Conservation (phyloP, 2,888 invertebrate species). For the Euplexia lucipara region DNA sequence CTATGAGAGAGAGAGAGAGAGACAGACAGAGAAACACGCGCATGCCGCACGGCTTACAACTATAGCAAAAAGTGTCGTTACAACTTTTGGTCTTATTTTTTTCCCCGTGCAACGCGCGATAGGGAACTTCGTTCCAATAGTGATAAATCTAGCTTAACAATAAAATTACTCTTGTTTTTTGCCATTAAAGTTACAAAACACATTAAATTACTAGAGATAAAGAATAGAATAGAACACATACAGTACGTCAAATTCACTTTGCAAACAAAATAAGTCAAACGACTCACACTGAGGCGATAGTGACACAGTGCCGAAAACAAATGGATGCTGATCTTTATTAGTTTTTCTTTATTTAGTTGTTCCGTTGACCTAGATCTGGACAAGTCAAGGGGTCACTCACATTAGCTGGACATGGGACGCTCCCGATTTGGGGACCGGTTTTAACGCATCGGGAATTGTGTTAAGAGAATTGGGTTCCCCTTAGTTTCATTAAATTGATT, state of each 20-base stretch:
- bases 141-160: no score
- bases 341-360: constrained; percentile 64
- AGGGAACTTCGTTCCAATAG: no score
- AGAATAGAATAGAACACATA: background rate
- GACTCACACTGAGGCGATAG: background rate
- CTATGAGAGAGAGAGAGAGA: no score
- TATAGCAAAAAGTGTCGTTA: no score
- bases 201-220: no score
- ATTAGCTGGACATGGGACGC: constrained; percentile 56
- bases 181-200: no score
- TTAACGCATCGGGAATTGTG: constrained; percentile 44
- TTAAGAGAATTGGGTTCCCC: background rate
- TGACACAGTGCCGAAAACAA: constrained; percentile 1
- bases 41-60: no score
- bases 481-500: constrained; percentile 23
- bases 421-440: constrained; percentile 51
- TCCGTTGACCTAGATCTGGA: constrained; percentile 71
- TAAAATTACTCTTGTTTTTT: no score
- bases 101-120: no score
- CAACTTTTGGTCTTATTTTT: no score
- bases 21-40: no score
- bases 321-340: constrained; percentile 3
- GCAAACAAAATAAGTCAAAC: background rate
- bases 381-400: constrained; percentile 68
- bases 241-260: background rate